These are phyloP conservation scores for Eurypyga helias DNA, from an alignment of 2,113 vertebrate species.

Conservation along the genomic window DNA sequence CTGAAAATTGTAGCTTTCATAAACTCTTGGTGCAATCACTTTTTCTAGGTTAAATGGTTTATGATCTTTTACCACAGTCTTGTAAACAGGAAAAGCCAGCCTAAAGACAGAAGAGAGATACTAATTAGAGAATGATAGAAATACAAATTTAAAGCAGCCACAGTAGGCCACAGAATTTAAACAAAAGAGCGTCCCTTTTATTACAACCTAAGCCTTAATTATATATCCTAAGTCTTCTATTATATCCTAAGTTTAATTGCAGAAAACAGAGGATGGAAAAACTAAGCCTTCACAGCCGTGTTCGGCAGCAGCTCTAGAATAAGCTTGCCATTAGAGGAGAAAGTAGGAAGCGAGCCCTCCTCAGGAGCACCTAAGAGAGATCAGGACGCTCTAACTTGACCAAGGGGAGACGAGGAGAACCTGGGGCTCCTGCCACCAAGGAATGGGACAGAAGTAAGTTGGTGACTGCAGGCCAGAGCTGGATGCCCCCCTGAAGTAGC, in stretches of 20 bases:
- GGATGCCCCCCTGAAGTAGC: neutral
- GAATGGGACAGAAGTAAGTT: neutral
- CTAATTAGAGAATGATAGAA: slow-evolving; percentile 62
- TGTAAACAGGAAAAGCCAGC: slow-evolving; percentile 62
- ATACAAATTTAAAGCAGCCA: slow-evolving; percentile 52
- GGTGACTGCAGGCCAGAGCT: neutral
- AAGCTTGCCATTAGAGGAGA: neutral
- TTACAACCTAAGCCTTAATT: slow-evolving; percentile 58
- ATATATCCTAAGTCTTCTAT: slow-evolving; percentile 24
- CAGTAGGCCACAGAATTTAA: slow-evolving; percentile 29
- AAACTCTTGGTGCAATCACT: neutral
- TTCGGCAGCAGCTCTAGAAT: neutral
- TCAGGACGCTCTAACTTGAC: neutral
- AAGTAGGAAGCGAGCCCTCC: neutral
- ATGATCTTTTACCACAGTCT: neutral
- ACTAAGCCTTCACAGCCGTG: neutral
- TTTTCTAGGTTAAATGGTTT: slow-evolving; percentile 56
- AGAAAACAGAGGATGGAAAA: slow-evolving; percentile 30
- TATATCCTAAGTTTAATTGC: slow-evolving; percentile 29
- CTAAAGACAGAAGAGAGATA: slow-evolving; percentile 47
- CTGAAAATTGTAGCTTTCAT: neutral
- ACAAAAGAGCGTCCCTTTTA: slow-evolving; percentile 47
- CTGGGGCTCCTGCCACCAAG: neutral
- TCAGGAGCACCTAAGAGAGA: neutral
- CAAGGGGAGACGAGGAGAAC: neutral